These are phyloP conservation scores for Pyrrhosoma nymphula DNA, from an alignment of 2,888 invertebrate genomes.

Conservation along the genomic window DNA sequence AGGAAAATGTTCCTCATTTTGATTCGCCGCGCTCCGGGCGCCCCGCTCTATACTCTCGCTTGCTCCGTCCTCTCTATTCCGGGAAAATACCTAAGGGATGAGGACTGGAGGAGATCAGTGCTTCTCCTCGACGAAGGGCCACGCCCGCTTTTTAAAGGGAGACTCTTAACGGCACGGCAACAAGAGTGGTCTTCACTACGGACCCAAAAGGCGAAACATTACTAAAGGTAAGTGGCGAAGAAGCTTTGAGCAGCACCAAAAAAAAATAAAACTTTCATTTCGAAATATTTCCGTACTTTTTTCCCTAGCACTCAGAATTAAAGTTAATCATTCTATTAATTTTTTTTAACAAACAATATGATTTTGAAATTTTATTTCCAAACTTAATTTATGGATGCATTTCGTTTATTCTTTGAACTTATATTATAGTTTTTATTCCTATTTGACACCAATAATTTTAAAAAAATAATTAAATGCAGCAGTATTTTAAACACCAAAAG, in stretches of 20 bases:
- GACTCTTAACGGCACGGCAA: background rate
- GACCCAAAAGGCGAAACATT: background rate
- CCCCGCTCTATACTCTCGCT: background rate
- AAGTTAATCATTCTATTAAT: no score
- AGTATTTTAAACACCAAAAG: no score
- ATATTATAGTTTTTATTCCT: no score
- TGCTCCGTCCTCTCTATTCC: background rate
- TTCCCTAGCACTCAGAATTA: no score
- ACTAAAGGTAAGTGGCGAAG: background rate
- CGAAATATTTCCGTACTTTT: background rate
- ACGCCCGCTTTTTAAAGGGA: slow-evolving; percentile 16
- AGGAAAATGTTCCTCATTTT: background rate
- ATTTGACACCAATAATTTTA: no score
- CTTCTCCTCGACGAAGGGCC: background rate
- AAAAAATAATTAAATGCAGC: no score
- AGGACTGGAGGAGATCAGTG: background rate
- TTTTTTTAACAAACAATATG: no score
- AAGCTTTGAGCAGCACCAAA: background rate
- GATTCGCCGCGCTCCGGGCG: background rate
- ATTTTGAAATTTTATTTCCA: no score
- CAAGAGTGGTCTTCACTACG: background rate
- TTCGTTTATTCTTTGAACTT: no score
- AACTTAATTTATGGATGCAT: no score
- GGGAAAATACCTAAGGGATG: background rate
- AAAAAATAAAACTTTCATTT: no score